These are phyloP conservation scores for Tiliqua scincoides DNA, from an alignment of 2,113 vertebrate genomes.

Conservation along the genomic window DNA sequence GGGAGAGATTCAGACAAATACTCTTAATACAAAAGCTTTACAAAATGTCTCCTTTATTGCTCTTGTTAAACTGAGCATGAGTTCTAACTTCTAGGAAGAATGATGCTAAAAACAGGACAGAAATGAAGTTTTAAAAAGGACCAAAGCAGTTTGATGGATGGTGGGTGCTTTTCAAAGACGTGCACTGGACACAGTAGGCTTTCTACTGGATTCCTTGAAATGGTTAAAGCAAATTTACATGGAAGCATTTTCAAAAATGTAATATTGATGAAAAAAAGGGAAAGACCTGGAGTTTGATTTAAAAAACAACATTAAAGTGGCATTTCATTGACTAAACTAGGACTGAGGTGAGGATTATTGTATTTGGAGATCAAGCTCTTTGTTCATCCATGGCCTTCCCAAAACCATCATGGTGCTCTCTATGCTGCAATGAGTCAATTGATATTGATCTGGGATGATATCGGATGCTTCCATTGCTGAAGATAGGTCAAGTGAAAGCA, in stretches of 20 bases:
- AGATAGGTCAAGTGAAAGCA: too few species aligned
- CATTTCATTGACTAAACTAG: background rate
- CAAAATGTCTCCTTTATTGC: background rate
- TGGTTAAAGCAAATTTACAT: background rate
- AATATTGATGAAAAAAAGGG: too few species aligned
- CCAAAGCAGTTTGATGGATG: background rate
- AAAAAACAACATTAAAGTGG: too few species aligned
- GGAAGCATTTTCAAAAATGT: background rate
- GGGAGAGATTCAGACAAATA: conserved; percentile 27
- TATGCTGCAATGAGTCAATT: background rate
- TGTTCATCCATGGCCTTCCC: background rate
- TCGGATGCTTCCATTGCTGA: background rate
- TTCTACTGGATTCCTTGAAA: background rate
- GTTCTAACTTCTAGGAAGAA: background rate
- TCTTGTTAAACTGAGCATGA: background rate
- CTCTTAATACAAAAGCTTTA: conserved; percentile 33
- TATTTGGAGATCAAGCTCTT: background rate
- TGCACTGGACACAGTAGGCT: background rate
- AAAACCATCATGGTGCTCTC: background rate
- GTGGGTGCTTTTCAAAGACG: background rate
- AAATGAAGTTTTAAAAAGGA: background rate
- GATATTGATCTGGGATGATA: background rate
- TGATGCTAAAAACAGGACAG: background rate
- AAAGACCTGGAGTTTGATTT: too few species aligned
- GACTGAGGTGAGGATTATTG: background rate